A percentile compares a stretch with the other conserved stretches of the same genome.
These are phyloP conservation scores for Sternotherus odoratus DNA, from an alignment of 2,797 vertebrate genomes.

Conservation along the genomic window DNA sequence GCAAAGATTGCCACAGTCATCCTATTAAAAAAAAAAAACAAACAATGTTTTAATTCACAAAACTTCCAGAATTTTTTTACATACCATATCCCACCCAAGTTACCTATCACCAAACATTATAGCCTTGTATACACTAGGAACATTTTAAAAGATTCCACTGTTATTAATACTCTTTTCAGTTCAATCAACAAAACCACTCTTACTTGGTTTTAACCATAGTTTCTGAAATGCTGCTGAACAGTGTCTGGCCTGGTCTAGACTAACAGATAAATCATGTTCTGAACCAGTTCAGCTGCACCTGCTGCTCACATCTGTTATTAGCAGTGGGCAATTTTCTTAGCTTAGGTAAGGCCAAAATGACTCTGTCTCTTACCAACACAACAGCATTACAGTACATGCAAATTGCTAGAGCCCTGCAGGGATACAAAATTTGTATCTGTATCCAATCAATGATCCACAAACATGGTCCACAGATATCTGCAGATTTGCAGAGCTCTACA, in stretches of 20 bases:
- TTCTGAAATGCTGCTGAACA: not conserved
- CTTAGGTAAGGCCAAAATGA: too few relatives aligned
- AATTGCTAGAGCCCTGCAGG: too few relatives aligned
- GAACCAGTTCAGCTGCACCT: not conserved
- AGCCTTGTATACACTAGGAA: not conserved
- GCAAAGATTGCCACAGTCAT: constrained; percentile 82
- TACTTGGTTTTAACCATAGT: not conserved
- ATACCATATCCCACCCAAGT: not conserved
- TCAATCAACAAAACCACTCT: not conserved
- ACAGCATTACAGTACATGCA: too few relatives aligned
- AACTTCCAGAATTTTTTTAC: not conserved
- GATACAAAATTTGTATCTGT: too few relatives aligned
- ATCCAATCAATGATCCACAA: too few relatives aligned
- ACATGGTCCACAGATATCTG: too few relatives aligned
- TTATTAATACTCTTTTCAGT: not conserved
- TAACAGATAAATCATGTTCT: not conserved
- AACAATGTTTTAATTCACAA: not conserved
- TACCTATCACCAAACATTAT: not conserved
- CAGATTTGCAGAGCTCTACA: too few relatives aligned
- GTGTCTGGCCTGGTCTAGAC: not conserved
- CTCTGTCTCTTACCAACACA: too few relatives aligned
- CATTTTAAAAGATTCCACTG: not conserved
- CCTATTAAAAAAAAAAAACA: constrained; percentile 51
- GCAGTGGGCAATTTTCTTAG: not conserved
- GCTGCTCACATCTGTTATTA: not conserved